Evolutionary conservation across 2,113 vertebrate genomes (phyloP), one percentile per base, ranked within the genome.

Genomic region (Herpetotheres cachinnans): DNA sequence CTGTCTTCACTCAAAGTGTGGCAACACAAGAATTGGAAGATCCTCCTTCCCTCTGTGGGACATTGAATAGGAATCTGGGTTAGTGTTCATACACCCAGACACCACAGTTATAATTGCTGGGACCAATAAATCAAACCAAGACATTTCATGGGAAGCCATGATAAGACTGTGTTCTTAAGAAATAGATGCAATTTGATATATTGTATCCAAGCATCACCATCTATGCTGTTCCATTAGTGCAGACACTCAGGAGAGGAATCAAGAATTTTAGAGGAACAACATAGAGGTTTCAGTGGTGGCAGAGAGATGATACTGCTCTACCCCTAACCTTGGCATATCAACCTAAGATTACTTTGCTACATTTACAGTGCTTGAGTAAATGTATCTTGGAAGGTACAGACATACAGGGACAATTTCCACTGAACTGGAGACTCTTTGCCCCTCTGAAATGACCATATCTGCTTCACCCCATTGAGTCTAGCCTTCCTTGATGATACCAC

Each of bases 401-500:
- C 6, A 13, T 26, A 36, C 0, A 80, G 50, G 29, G 16, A 4
- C 11, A 38, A 47, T n/a, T 7, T 26, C n/a, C 11, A 8, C 8
- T 78, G 52, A 59, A 10, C 20, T 59, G n/a, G 15, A 59, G n/a
- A 40, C 10, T 27, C 40, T 85, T 73, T 71, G 27, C 11, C 29
- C 7, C 32, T 50, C 52, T 71, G 63, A 78, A 82, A 74, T 9
- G 2, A 3, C 17, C 1, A 0, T 26, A 46, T 32, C 22, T 91
- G 1, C 38, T 81, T 65, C 55, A 58, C 11, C 8, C 7, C 9
- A 21, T 44, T 78, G 16, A 7, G 65, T 61, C 49, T 36, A 82
- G 26, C 9, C 34, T 58, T 82, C 18, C 25, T 15, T 49, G 13
- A 29, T 65, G 22, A 62, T 32, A 42, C 7, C 9, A 22, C 17